A percentile compares a stretch with the other conserved stretches of the same genome.
Evolutionary conservation across 2,113 vertebrate genomes (phyloP).

Genomic region (Antechinus flavipes): DNA sequence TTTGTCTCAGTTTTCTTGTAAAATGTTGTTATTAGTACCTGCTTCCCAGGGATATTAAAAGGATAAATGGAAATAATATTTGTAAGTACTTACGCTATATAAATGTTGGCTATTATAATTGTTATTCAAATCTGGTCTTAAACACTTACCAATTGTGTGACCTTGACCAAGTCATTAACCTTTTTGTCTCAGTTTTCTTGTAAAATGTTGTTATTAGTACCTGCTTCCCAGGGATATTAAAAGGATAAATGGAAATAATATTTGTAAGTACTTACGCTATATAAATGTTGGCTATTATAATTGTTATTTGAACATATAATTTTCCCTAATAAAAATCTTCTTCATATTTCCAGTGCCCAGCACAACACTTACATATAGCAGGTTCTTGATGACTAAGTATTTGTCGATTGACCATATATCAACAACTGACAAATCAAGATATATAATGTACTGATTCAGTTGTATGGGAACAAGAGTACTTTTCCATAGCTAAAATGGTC

Average conservation of each 20-base stretch:
- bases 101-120: neutral
- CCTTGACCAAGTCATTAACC: neutral
- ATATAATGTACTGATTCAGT: constrained; percentile 1
- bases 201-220: neutral
- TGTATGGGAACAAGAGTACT: neutral
- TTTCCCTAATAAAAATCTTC: neutral
- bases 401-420: neutral
- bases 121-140: neutral
- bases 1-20: constrained; percentile 7
- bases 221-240: neutral
- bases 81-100: neutral
- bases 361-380: too few relatives aligned
- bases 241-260: neutral
- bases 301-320: neutral
- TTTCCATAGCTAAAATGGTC: neutral
- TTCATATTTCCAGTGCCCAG: neutral
- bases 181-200: constrained; percentile 2
- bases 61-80: neutral
- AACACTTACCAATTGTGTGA: neutral
- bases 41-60: neutral
- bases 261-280: neutral
- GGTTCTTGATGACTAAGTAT: neutral
- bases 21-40: neutral
- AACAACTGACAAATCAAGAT: neutral
- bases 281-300: neutral